Evolutionary conservation across 35 echinoderm and acorn worm genomes (phyloP).

Genomic region (Apostichopus japonicus): DNA sequence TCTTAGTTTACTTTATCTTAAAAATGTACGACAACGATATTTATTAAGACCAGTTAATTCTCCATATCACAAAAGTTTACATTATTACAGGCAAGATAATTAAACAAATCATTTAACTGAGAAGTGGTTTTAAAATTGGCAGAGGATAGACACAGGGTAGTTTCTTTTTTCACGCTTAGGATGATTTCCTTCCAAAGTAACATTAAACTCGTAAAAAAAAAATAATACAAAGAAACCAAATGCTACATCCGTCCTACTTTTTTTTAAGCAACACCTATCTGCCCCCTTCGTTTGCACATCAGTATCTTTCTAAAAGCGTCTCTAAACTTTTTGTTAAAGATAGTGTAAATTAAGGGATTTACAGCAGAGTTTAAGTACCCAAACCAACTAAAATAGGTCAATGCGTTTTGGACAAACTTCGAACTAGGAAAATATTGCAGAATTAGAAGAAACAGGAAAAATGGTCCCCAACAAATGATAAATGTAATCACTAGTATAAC

Average conservation of each 20-base stretch:
- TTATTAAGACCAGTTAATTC: too few species aligned
- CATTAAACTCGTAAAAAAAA: too few species aligned
- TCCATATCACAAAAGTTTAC: too few species aligned
- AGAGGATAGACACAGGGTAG: too few species aligned
- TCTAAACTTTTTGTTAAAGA: conserved; percentile 88
- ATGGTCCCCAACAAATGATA: conserved; percentile 88
- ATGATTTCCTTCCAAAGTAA: too few species aligned
- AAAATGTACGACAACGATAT: too few species aligned
- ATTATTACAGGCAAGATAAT: too few species aligned
- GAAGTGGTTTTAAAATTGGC: too few species aligned
- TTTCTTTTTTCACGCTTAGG: too few species aligned
- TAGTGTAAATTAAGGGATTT: conserved; percentile 88
- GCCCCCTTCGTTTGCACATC: conserved; percentile 4
- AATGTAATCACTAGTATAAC: conserved; percentile 75
- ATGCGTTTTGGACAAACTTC: conserved; percentile 33
- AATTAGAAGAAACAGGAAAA: conserved; percentile 68
- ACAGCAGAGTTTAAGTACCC: conserved; percentile 86
- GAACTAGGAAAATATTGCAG: conserved; percentile 41
- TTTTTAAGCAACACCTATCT: neutral
- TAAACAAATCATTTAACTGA: too few species aligned
- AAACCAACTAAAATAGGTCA: conserved; percentile 76
- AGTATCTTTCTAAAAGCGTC: conserved; percentile 84
- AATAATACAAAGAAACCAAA: too few species aligned
- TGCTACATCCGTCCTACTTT: neutral
- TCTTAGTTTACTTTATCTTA: too few species aligned